Conservation (phyloP, 2,888 invertebrate species). For the Coelopa pilipes region DNA sequence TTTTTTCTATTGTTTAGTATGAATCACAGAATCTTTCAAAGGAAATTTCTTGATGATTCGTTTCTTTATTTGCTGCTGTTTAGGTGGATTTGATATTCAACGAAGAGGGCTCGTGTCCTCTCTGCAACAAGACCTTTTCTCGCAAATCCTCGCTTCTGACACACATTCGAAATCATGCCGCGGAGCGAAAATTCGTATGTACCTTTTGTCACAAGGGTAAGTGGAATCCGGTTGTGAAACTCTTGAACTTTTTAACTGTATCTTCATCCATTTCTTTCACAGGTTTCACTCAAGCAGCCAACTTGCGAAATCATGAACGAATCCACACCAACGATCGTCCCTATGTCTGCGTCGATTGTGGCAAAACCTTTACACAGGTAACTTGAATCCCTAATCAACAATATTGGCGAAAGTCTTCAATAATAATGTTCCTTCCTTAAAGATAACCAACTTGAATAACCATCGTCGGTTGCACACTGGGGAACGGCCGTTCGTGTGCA, state of each 20-base stretch:
- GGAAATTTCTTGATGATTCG: too few species aligned
- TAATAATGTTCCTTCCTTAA: neutral
- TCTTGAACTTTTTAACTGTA: neutral
- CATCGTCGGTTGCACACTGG: conserved; percentile 67
- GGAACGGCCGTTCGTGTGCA: conserved; percentile 67
- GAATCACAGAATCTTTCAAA: neutral
- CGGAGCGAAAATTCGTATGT: conserved; percentile 67
- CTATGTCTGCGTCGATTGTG: conserved; percentile 66
- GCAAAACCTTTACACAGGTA: conserved; percentile 67
- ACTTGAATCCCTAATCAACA: neutral
- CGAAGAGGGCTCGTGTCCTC: conserved; percentile 67
- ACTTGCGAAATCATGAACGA: conserved; percentile 66
- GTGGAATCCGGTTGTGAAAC: conserved; percentile 17
- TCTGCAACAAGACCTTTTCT: conserved; percentile 67
- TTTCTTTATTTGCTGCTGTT: conserved; percentile 32
- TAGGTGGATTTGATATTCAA: conserved; percentile 67
- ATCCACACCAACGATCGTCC: conserved; percentile 68
- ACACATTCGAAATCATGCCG: conserved; percentile 67
- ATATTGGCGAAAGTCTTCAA: neutral
- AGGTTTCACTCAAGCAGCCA: conserved; percentile 68
- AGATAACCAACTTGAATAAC: conserved; percentile 67
- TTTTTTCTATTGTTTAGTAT: neutral
- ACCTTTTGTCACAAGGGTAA: conserved; percentile 66
- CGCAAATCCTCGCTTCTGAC: conserved; percentile 66
- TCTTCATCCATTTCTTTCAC: neutral